Conservation (phyloP, 2,797 vertebrate genomes). For the Danio kyathit region DNA sequence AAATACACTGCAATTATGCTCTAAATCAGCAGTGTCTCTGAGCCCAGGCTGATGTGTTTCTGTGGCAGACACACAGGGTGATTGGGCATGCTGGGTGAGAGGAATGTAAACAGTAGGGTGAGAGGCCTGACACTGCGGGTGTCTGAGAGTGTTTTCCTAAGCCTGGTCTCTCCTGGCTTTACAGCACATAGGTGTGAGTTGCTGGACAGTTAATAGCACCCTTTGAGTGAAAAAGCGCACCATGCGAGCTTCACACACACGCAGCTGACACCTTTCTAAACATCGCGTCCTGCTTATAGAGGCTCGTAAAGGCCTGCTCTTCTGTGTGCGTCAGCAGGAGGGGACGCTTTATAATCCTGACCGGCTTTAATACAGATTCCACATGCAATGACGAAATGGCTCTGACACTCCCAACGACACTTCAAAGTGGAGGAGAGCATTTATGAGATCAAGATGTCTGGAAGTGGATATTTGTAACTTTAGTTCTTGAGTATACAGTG, state of each 20-base stretch:
- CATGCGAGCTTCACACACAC: slow-evolving; percentile 22
- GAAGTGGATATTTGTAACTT: background rate
- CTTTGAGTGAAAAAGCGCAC: slow-evolving; percentile 65
- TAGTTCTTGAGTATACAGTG: background rate
- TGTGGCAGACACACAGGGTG: slow-evolving; percentile 30
- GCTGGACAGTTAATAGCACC: slow-evolving; percentile 50
- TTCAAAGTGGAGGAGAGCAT: background rate
- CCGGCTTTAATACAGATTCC: slow-evolving; percentile 31
- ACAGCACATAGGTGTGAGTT: slow-evolving; percentile 52
- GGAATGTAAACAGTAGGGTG: slow-evolving; percentile 52
- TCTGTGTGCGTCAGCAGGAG: slow-evolving; percentile 26
- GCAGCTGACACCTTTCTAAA: slow-evolving; percentile 52
- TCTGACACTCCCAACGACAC: background rate
- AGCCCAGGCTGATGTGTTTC: slow-evolving; percentile 16
- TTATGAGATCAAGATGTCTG: slow-evolving; percentile 21
- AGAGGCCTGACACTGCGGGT: slow-evolving; percentile 44
- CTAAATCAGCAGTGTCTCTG: background rate
- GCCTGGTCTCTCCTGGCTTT: slow-evolving; percentile 59
- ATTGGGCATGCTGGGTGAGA: slow-evolving; percentile 51
- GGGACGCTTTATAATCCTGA: slow-evolving; percentile 22
- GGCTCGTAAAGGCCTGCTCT: slow-evolving; percentile 6
- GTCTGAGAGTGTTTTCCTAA: slow-evolving; percentile 57
- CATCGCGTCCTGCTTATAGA: slow-evolving; percentile 17
- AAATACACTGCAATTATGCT: slow-evolving; percentile 9
- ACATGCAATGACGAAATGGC: slow-evolving; percentile 5